Evolutionary conservation across 1,140 invertebrate species (phyloP), one percentile per base, ranked within the genome.

Genomic region (Panulirus ornatus): DNA sequence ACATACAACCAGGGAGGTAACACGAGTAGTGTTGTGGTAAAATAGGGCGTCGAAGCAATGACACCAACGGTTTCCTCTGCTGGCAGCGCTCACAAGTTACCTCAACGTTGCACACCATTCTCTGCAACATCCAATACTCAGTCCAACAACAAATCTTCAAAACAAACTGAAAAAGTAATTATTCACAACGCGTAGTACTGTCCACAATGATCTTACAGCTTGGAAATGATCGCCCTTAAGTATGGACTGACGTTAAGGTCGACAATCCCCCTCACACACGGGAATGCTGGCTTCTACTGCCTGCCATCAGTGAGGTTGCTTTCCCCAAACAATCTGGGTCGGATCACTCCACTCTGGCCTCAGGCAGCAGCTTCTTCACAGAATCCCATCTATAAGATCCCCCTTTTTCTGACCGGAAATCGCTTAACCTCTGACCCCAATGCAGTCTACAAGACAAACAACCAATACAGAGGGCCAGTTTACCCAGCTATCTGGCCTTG

Each of bases 391-490:
- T 30, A 30, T 66, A 36, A 38, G 40, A 36, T 38, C 79, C 27
- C 47, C 34, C 30, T 58, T 36, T 82, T 82, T 58, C 79, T 82
- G 47, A 38, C 79, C 79, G 79, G 79, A 82, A 82, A 82, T 58
- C 79, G 79, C 79, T 27, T 47, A 81, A 81, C 78, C 47, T 47
- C 78, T 54, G 78, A 22, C 79, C 79, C 79, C 54, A 63, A 38
- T 82, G 79, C 38, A 82, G 27, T 14, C 30, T n/a, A 19, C 27
- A 82, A 51, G 40, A 42, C n/a, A 82, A 82, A 22, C 11, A 81
- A 30, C 27, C 19, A 22, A 22, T 27, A 82, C 79, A 82, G 79
- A 82, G 79, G 40, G 36, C 5, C 34, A 2, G 6, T 75, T 75
- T 75, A 75, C 71, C 71, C 38, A 47, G 16, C 44, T 58, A 38